Percentiles rank a stretch among this genome's conserved stretches.
These are phyloP conservation scores for Batillaria attramentaria DNA, from an alignment of 1,140 invertebrate species.

Conservation along the genomic window DNA sequence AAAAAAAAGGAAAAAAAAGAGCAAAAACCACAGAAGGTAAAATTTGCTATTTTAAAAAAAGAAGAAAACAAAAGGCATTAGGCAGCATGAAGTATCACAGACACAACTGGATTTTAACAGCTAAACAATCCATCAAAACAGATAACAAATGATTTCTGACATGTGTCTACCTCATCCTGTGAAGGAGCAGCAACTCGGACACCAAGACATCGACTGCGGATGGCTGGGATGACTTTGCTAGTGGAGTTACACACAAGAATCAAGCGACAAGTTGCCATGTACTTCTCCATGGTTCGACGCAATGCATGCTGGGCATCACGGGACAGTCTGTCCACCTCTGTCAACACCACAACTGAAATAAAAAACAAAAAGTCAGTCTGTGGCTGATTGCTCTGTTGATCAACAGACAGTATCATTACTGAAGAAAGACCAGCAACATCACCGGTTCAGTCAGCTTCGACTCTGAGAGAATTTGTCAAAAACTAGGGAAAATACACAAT, in stretches of 20 bases:
- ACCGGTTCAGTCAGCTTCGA: too few relatives aligned
- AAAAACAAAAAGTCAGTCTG: conserved; percentile 27
- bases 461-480: background rate
- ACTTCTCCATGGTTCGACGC: conserved; percentile 99
- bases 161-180: conserved; percentile 83
- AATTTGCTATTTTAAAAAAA: too few relatives aligned
- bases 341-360: conserved; percentile 88
- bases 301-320: conserved; percentile 99
- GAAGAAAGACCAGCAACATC: too few relatives aligned
- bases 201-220: conserved; percentile 93
- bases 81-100: background rate
- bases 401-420: too few relatives aligned
- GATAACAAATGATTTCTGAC: background rate
- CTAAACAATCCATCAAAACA: background rate
- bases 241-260: conserved; percentile 96
- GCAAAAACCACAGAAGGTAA: too few relatives aligned
- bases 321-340: conserved; percentile 96
- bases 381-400: too few relatives aligned
- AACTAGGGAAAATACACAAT: background rate
- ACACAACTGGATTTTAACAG: background rate
- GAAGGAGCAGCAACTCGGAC: conserved; percentile 92
- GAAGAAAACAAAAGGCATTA: conserved; percentile 6
- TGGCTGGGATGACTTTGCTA: conserved; percentile 93
- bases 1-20: too few relatives aligned
- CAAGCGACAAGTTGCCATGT: conserved; percentile 93